Evolutionary conservation across 2,113 vertebrate species (phyloP).

Genomic region (Brachypodius melanocephalos): DNA sequence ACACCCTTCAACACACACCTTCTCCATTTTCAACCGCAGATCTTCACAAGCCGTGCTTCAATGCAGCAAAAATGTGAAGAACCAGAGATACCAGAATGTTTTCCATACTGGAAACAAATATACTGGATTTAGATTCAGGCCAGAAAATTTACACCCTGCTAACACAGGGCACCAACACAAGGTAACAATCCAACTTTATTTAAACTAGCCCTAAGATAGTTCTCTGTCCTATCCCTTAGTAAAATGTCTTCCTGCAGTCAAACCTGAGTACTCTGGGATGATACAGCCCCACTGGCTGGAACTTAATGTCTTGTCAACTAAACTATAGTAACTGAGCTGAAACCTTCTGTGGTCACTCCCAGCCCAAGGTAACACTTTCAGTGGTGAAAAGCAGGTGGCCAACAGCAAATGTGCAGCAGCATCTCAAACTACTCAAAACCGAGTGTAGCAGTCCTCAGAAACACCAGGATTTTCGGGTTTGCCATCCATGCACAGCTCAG

Average conservation of each 20-base stretch:
- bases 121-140: background rate
- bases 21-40: background rate
- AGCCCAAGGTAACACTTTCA: background rate
- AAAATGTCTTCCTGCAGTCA: background rate
- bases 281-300: background rate
- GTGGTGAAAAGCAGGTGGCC: background rate
- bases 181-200: background rate
- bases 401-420: background rate
- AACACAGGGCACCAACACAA: background rate
- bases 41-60: background rate
- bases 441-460: background rate
- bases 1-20: background rate
- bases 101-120: background rate
- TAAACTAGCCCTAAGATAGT: background rate
- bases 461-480: background rate
- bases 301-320: background rate
- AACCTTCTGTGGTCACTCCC: background rate
- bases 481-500: background rate
- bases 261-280: background rate
- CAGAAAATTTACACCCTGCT: background rate
- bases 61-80: background rate
- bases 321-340: background rate
- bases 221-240: background rate
- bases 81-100: background rate
- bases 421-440: background rate